These are phyloP conservation scores for Nothocercus julius DNA, from an alignment of 2,113 vertebrate genomes.

Conservation along the genomic window DNA sequence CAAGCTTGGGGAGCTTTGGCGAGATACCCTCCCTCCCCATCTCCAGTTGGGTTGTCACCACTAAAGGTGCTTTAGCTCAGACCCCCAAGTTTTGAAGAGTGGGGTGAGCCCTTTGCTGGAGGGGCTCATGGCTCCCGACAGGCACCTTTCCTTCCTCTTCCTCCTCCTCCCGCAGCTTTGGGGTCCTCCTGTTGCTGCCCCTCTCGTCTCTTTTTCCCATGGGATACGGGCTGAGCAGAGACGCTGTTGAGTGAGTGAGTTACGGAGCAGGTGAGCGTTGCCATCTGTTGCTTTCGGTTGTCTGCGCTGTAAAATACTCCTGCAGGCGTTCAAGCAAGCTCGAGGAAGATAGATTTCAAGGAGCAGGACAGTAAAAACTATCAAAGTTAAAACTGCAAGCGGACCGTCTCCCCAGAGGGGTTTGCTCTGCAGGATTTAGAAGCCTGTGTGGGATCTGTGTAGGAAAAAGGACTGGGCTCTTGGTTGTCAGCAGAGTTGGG, in stretches of 20 bases:
- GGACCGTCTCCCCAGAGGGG: neutral
- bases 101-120: neutral
- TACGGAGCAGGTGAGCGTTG: slow-evolving; percentile 3
- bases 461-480: neutral
- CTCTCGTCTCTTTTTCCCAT: slow-evolving; percentile 53
- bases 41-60: neutral
- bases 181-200: slow-evolving; percentile 14
- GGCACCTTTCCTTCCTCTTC: neutral
- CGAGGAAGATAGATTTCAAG: neutral
- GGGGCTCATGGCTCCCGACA: neutral
- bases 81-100: neutral
- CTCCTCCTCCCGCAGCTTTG: neutral
- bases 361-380: neutral
- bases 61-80: neutral
- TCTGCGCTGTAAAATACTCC: neutral
- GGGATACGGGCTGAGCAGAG: slow-evolving; percentile 41
- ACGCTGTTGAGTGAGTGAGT: slow-evolving; percentile 34
- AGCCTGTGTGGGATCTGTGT: neutral
- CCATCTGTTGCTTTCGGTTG: slow-evolving; percentile 53
- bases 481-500: neutral
- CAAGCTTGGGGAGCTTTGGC: neutral
- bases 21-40: neutral
- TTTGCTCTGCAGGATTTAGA: neutral
- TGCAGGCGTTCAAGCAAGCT: neutral
- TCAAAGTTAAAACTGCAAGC: neutral